A percentile compares a stretch with the other conserved stretches of the same genome.
phyloP scores from a whole-genome alignment of 2,797 vertebrate species.

The Ptychobarbus kaznakovi region DNA sequence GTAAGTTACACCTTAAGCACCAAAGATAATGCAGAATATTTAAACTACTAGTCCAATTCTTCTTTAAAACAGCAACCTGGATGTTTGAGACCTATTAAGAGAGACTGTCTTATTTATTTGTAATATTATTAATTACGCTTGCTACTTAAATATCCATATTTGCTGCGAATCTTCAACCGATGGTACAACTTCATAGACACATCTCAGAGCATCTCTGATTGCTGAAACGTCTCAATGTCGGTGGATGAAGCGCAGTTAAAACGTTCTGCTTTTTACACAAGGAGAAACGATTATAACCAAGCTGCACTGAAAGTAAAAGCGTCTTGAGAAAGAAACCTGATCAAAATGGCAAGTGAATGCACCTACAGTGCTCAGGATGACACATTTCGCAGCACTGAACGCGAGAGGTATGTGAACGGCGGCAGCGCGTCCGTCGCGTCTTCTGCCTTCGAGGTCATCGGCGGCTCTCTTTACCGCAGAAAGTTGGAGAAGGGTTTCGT shows the following conservation, averaged over 20 bases:
- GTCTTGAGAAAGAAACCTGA: constrained; percentile 47
- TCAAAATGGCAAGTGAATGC: constrained; percentile 78
- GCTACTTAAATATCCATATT: neutral
- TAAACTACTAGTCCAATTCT: neutral
- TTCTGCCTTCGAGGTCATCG: constrained; percentile 77
- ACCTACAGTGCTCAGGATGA: constrained; percentile 64
- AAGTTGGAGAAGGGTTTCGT: constrained; percentile 81
- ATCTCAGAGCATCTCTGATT: constrained; percentile 22
- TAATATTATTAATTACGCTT: constrained; percentile 1
- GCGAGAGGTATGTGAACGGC: constrained; percentile 58
- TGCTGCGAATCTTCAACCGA: neutral
- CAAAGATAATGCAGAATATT: constrained; percentile 37
- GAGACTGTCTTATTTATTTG: constrained; percentile 17
- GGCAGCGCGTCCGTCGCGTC: constrained; percentile 54
- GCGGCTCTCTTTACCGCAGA: constrained; percentile 80
- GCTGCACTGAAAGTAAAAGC: constrained; percentile 30
- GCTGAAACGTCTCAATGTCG: constrained; percentile 38
- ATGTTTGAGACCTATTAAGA: neutral
- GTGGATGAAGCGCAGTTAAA: constrained; percentile 12
- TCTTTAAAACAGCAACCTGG: neutral
- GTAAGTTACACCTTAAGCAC: neutral
- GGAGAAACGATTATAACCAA: constrained; percentile 9
- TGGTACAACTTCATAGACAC: constrained; percentile 14
- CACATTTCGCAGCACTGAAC: constrained; percentile 63
- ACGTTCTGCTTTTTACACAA: constrained; percentile 9